Percentiles rank a stretch among this genome's conserved stretches.
These are phyloP conservation scores for Damaliscus lunatus DNA, from an alignment of 2,113 vertebrate genomes.

Conservation along the genomic window DNA sequence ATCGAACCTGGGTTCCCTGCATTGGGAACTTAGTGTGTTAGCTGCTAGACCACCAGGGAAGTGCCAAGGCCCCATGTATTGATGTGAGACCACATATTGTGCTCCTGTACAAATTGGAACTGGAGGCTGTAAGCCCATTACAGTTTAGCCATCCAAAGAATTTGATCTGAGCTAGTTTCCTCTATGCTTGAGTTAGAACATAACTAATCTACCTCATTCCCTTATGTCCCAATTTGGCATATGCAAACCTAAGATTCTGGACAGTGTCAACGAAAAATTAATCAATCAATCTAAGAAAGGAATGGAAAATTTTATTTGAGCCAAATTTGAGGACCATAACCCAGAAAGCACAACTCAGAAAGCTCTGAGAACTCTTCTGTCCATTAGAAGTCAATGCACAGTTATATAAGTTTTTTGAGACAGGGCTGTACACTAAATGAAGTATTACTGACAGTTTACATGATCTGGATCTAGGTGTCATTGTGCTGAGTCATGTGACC, in stretches of 20 bases:
- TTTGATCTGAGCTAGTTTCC: neutral
- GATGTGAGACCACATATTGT: neutral
- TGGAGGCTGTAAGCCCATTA: neutral
- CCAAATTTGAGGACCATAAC: neutral
- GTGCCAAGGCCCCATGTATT: neutral
- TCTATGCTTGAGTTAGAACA: neutral
- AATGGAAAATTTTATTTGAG: neutral
- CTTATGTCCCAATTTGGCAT: neutral
- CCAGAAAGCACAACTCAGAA: neutral
- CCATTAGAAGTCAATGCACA: neutral
- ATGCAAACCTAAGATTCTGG: neutral
- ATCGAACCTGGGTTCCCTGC: neutral
- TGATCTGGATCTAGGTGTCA: neutral
- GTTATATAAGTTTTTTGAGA: neutral
- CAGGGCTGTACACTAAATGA: neutral
- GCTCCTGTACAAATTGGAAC: neutral
- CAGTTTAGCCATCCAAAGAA: neutral
- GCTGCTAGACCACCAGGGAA: neutral
- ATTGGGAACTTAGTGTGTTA: neutral
- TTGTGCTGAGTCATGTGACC: neutral
- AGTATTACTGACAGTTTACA: neutral
- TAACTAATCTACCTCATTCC: neutral
- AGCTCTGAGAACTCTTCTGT: neutral
- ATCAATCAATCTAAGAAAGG: neutral
- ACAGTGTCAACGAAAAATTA: neutral